Evolutionary conservation across 2,888 invertebrate genomes (phyloP).

Genomic region (Polydesmus complanatus): DNA sequence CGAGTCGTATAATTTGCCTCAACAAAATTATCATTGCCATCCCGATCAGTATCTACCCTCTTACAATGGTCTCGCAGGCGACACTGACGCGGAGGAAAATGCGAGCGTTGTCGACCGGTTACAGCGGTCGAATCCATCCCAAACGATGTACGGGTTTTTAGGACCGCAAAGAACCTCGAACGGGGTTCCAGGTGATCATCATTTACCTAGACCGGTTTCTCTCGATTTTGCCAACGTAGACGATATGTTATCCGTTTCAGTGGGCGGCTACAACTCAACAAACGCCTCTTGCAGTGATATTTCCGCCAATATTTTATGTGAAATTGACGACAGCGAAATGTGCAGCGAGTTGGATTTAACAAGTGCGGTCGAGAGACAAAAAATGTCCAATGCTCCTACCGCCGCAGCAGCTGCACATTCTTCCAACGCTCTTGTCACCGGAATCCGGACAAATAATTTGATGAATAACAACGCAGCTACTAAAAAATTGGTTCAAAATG

Average conservation of each 20-base stretch:
- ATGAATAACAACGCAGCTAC: not conserved
- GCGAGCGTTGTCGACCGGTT: conserved; percentile 10
- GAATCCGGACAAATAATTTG: not conserved
- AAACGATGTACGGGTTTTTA: conserved; percentile 3
- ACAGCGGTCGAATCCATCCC: not conserved
- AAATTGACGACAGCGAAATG: conserved; percentile 54
- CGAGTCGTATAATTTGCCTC: conserved; percentile 22
- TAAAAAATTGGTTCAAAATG: conserved; percentile 20
- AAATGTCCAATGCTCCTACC: not conserved
- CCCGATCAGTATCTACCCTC: conserved; percentile 68
- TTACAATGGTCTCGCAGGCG: conserved; percentile 35
- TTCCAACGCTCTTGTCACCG: not conserved
- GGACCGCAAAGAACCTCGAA: conserved; percentile 25
- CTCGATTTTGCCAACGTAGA: conserved; percentile 30
- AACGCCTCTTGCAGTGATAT: conserved; percentile 66
- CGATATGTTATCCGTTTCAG: conserved; percentile 55
- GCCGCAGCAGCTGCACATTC: not conserved
- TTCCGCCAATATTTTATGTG: conserved; percentile 66
- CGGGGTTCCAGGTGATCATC: conserved; percentile 26
- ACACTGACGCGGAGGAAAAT: conserved; percentile 27
- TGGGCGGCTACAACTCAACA: conserved; percentile 42
- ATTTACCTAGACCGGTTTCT: conserved; percentile 6
- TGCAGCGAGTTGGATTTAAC: conserved; percentile 28
- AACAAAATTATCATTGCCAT: conserved; percentile 58
- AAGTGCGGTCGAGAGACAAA: conserved; percentile 23